phyloP scores from a whole-genome alignment of 2,113 vertebrate species.

The Ptilorrhoa leucosticta region DNA sequence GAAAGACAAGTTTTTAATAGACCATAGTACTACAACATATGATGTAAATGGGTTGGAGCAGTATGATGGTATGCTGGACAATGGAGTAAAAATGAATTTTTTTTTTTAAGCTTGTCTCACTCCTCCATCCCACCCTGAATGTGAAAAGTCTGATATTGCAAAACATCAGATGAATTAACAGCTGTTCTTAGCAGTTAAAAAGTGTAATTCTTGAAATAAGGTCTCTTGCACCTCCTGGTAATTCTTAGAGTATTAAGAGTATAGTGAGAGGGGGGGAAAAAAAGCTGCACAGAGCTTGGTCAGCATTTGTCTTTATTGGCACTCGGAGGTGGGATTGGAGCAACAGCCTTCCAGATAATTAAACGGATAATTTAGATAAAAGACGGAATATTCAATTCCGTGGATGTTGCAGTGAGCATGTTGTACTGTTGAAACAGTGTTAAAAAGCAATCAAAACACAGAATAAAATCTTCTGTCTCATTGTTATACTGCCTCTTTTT shows the following conservation, averaged over 20 bases:
- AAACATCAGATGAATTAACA: neutral
- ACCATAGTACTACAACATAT: neutral
- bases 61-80: neutral
- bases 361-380: neutral
- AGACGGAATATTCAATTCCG: neutral
- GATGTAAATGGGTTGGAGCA: neutral
- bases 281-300: neutral
- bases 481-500: neutral
- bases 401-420: neutral
- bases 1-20: neutral
- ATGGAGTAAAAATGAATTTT: neutral
- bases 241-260: neutral
- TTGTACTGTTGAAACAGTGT: neutral
- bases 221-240: neutral
- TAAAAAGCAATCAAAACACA: neutral
- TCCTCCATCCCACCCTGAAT: no score
- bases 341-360: neutral
- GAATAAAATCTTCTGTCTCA: neutral
- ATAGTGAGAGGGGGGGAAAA: neutral
- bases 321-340: neutral
- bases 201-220: neutral
- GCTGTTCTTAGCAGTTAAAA: neutral
- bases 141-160: neutral
- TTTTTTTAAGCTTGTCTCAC: neutral
- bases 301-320: neutral